Base-by-base conservation (phyloP, 2,797 vertebrate genomes). In the Manis crassicaudata region DNA sequence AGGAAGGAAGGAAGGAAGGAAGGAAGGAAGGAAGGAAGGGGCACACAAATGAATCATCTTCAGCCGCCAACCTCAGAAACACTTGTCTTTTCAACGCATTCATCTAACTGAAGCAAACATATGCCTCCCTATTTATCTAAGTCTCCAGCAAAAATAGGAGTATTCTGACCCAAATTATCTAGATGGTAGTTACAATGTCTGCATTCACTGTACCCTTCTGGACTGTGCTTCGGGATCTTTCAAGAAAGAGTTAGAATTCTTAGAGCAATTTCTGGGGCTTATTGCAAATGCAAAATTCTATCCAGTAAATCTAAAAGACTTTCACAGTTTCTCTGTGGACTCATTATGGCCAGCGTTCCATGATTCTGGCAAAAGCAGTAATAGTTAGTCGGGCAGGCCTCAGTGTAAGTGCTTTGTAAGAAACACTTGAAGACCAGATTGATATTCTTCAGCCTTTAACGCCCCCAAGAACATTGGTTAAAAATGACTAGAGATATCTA, bases 331-430 rank as follows among this genome's bases (percentile, higher is more conserved):
- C 63, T 94, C 85, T 72, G 54, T 35, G 76, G 79, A 77, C 95
- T 97, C 83, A 43, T 96, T 60, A 95, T 68, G n/a, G 70, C 82
- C 86, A 73, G 29, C 1, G 79, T 97, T 97, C 83, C 92, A 35
- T 68, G 92, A 65, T 84, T 96, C 89, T 84, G 50, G 90, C 65
- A 76, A 62, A 52, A 94, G 50, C 9, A 37, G 11, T 94, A 68
- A 95, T 77, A 88, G 70, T 60, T 94, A 87, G 84, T 96, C 29
- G 9, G 79, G 75, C 60, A 35, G 56, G 50, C 90, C 92, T 80
- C 89, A 63, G 63, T 87, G 95, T 96, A 95, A 96, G 80, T 92
- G 91, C 54, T 86, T 94, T 89, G 21, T 54, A 96, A 95, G 86
- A 94, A 96, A 95, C 21, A 89, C 54, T 76, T 84, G 75, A 97